Evolutionary conservation across 2,888 invertebrate genomes (phyloP), one percentile per base, ranked within the genome.

Genomic region (Erynnis tages): DNA sequence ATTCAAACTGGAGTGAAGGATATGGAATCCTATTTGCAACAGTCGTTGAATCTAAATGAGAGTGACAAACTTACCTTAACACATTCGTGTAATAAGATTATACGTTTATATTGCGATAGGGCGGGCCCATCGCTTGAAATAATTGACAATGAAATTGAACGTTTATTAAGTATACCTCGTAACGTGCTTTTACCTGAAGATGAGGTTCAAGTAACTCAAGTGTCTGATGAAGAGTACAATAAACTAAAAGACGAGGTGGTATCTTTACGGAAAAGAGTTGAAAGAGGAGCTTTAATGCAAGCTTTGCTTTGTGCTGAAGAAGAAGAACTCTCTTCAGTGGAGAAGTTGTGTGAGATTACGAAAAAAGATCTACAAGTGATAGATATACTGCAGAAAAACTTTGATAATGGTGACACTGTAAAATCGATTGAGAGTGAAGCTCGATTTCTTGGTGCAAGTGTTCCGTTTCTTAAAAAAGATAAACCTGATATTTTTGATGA

Each of bases 201-300:
- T 56, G 86, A 89, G 61, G 70, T 76, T n/a, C 86, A 88, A 30
- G 30, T 71, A 2, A 66, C 82, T 4, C 76, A 82, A 56, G 58
- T 78, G 38, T 70, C 82, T 1, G 79, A 86, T 58, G 66, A 73
- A 7, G 85, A 89, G 50, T 81, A 76, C 58, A 65, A 76, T 19
- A 73, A 71, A 7, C 62, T 90, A 2, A 82, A 74, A 57, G 74
- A 79, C 6, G 87, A 90, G 52, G 82, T 88, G 2, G 65, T 67
- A 29, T 58, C 63, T 1, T 62, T 89, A 10, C 67, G 77, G 32
- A 79, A 71, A 54, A 69, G 79, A 34, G 79, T 88, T 5, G 82
- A 86, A 67, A 67, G 85, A 58, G 82, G 78, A 25, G 85, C 84
- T 1, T 59, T 85, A 8, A 80, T 88, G 85, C 85, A 83, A 57